phyloP scores from a whole-genome alignment of 1,140 invertebrate genomes.

The Lordiphosa clarofinis region DNA sequence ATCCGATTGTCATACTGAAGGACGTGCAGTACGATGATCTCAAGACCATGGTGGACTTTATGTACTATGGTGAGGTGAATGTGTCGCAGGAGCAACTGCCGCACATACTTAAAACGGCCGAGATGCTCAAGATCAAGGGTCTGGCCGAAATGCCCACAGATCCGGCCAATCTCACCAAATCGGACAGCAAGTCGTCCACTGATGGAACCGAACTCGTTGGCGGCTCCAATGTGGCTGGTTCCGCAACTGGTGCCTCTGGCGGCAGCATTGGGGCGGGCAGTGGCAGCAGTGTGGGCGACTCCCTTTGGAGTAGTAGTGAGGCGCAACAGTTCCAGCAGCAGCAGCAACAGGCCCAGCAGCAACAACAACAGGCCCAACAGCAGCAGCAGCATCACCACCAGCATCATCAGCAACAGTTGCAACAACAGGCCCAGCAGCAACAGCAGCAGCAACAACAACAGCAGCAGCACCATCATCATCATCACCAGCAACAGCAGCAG shows the following conservation, averaged over 20 bases:
- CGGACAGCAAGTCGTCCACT: slow-evolving; percentile 82
- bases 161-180: slow-evolving; percentile 85
- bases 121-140: slow-evolving; percentile 92
- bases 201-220: slow-evolving; percentile 68
- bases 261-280: slow-evolving; percentile 57
- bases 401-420: slow-evolving; percentile 65
- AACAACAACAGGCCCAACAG: slow-evolving; percentile 60
- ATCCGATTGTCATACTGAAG: slow-evolving; percentile 94
- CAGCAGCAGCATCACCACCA: slow-evolving; percentile 56
- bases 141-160: slow-evolving; percentile 89
- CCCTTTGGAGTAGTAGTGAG: slow-evolving; percentile 77
- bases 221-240: slow-evolving; percentile 40
- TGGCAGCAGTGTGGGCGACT: slow-evolving; percentile 69
- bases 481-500: slow-evolving; percentile 62
- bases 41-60: slow-evolving; percentile 93
- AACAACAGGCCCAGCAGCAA: slow-evolving; percentile 56
- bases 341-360: slow-evolving; percentile 45
- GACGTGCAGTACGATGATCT: slow-evolving; percentile 92
- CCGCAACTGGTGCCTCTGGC: slow-evolving; percentile 34
- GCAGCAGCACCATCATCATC: slow-evolving; percentile 66
- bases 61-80: slow-evolving; percentile 95
- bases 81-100: slow-evolving; percentile 92
- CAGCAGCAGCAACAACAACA: slow-evolving; percentile 66
- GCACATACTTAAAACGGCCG: slow-evolving; percentile 91
- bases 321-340: slow-evolving; percentile 75